Conservation (phyloP, 2,888 invertebrate genomes). For the Parnassius mnemosyne region DNA sequence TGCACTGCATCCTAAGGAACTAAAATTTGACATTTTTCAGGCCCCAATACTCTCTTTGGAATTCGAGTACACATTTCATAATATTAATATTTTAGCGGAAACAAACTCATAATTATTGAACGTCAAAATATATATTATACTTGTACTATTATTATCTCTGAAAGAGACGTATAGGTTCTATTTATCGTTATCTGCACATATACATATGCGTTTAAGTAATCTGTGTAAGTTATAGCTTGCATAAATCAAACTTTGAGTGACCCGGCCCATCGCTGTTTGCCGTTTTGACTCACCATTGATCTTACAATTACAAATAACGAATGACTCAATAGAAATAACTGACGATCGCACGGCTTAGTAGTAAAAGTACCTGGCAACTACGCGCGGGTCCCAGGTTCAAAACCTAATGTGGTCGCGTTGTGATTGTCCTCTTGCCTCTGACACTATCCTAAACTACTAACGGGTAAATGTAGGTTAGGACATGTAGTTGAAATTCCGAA, state of each 20-base stretch:
- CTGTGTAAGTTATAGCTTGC: slow-evolving; percentile 46
- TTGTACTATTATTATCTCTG: slow-evolving; percentile 41
- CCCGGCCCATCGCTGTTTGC: slow-evolving; percentile 1
- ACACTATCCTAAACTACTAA: too few species aligned
- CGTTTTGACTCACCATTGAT: slow-evolving; percentile 3
- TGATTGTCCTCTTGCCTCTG: too few species aligned
- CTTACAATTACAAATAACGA: neutral
- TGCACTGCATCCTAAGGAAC: slow-evolving; percentile 61
- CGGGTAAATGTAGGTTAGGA: too few species aligned
- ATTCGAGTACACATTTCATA: too few species aligned
- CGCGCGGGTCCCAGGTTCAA: too few species aligned
- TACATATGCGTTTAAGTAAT: slow-evolving; percentile 52
- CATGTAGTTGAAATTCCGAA: too few species aligned
- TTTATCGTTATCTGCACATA: slow-evolving; percentile 49
- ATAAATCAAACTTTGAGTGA: slow-evolving; percentile 43
- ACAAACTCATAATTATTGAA: neutral
- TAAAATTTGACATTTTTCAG: slow-evolving; percentile 49
- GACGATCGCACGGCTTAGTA: too few species aligned
- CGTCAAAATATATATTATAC: slow-evolving; percentile 18
- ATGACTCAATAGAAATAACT: neutral
- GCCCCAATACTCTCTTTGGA: slow-evolving; percentile 13
- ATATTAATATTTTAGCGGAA: neutral
- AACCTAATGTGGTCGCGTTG: too few species aligned
- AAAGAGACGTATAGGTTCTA: slow-evolving; percentile 8
- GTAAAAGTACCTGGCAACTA: too few species aligned